phyloP scores from a whole-genome alignment of 1,140 invertebrate genomes.

The Sitobion miscanthi region DNA sequence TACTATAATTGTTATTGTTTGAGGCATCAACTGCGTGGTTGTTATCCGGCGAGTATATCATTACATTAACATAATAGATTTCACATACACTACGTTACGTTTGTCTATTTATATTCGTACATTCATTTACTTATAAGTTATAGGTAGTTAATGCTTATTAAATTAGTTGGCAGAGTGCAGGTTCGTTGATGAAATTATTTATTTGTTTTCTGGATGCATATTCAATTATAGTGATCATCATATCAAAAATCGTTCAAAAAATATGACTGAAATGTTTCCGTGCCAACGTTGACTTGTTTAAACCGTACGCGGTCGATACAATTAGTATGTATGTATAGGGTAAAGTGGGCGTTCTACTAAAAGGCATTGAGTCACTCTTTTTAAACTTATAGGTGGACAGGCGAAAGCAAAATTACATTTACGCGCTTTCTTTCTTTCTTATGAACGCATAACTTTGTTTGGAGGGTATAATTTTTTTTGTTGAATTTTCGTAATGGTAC shows the following conservation, averaged over 20 bases:
- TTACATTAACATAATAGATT: too few species aligned
- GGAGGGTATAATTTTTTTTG: background rate
- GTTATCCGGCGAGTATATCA: too few species aligned
- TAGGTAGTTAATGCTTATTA: background rate
- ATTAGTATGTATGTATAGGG: background rate
- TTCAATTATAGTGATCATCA: background rate
- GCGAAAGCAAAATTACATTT: background rate
- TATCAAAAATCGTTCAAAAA: background rate
- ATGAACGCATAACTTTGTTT: background rate
- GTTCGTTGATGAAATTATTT: background rate
- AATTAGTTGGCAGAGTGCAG: background rate
- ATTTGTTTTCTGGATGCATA: background rate
- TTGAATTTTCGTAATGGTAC: background rate
- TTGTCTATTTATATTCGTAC: background rate
- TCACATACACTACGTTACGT: background rate
- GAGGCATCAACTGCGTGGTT: too few species aligned
- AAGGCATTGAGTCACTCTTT: background rate
- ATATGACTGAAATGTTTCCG: background rate
- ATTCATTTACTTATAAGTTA: background rate
- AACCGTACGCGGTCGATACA: background rate
- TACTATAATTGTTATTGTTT: too few species aligned
- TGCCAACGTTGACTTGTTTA: background rate
- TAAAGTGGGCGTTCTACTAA: conserved; percentile 6
- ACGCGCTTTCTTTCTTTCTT: background rate
- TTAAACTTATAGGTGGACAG: background rate